phyloP scores from a whole-genome alignment of 2,888 invertebrate genomes.

The Stenichneumon culpator region DNA sequence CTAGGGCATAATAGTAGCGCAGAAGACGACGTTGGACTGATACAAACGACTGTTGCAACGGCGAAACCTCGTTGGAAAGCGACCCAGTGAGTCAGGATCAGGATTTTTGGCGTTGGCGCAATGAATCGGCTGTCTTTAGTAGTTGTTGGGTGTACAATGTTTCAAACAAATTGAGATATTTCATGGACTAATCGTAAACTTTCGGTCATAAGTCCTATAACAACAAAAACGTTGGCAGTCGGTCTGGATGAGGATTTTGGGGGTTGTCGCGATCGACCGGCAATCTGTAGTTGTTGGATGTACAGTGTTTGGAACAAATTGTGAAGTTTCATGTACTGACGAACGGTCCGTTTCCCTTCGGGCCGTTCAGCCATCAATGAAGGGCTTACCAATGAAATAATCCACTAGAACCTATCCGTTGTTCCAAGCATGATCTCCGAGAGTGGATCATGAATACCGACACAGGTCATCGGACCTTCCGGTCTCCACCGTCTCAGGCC shows the following conservation, averaged over 20 bases:
- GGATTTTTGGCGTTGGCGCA: background rate
- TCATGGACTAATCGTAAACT: too few species aligned
- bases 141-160: too few species aligned
- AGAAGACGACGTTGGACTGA: conserved; percentile 26
- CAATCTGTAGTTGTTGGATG: too few species aligned
- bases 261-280: background rate
- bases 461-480: conserved; percentile 21
- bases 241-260: background rate
- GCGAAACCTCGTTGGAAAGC: conserved; percentile 10
- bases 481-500: background rate
- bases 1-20: conserved; percentile 4
- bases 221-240: background rate
- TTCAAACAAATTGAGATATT: too few species aligned
- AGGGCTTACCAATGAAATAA: background rate
- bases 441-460: conserved; percentile 38
- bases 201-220: too few species aligned
- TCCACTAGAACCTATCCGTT: background rate
- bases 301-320: too few species aligned
- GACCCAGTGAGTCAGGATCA: background rate
- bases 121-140: background rate
- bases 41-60: conserved; percentile 40
- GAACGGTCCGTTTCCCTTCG: background rate
- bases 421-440: background rate
- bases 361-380: background rate
- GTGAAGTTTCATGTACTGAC: too few species aligned